phyloP scores from a whole-genome alignment of 2,113 vertebrate species.

The Scophthalmus maximus region DNA sequence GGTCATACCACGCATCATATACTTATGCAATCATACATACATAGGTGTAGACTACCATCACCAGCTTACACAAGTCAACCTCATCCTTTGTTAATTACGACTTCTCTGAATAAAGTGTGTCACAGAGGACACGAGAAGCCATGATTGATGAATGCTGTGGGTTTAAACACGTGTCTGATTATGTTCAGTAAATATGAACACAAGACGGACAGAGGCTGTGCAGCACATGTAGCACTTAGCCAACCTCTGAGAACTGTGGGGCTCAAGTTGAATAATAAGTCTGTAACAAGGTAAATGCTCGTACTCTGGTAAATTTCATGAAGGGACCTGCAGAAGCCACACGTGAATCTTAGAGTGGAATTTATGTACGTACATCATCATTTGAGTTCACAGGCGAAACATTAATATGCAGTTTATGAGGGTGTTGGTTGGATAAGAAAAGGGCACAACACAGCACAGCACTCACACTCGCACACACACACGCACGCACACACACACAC shows the following conservation, averaged over 20 bases:
- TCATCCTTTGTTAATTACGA: no score
- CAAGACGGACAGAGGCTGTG: conserved; percentile 40
- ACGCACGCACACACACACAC: conserved; percentile 20
- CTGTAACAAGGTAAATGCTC: no score
- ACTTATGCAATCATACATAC: no score
- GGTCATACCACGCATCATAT: no score
- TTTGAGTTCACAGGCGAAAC: conserved; percentile 43
- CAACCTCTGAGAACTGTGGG: conserved; percentile 40
- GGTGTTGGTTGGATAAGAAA: conserved; percentile 55
- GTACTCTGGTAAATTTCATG: background rate
- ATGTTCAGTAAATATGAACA: background rate
- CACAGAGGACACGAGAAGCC: background rate
- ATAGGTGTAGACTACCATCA: no score
- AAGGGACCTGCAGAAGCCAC: background rate
- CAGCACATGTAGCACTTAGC: conserved; percentile 33
- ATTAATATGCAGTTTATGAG: conserved; percentile 61
- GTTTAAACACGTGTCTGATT: background rate
- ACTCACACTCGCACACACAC: conserved; percentile 8
- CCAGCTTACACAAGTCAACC: no score
- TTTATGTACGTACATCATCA: conserved; percentile 40
- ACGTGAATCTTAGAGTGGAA: conserved; percentile 33
- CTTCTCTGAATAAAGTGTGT: no score
- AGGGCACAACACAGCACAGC: conserved; percentile 12
- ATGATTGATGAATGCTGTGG: background rate
- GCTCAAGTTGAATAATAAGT: no score